phyloP scores from a whole-genome alignment of 2,113 vertebrate genomes.

The Pagrus major region DNA sequence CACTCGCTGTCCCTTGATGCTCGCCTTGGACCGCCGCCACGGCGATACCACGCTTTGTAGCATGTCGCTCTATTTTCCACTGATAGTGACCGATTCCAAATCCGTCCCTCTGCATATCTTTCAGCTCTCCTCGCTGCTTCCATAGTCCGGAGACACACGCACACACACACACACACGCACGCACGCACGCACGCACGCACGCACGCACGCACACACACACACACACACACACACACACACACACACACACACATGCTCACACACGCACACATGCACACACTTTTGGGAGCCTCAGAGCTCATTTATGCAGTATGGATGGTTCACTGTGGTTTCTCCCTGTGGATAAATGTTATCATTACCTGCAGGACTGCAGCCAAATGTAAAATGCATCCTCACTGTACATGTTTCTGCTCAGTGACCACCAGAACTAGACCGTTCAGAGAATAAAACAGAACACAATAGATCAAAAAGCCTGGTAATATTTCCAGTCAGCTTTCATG shows the following conservation, averaged over 20 bases:
- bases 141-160: not conserved
- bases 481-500: constrained; percentile 8
- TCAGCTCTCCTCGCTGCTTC: not conserved
- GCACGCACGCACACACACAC: not conserved
- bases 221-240: constrained; percentile 1
- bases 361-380: not conserved
- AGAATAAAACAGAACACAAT: not conserved
- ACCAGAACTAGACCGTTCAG: not conserved
- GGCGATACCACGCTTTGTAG: constrained; percentile 4
- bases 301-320: constrained; percentile 24
- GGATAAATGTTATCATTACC: constrained; percentile 42
- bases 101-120: constrained; percentile 6
- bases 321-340: constrained; percentile 9
- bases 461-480: constrained; percentile 5
- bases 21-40: constrained; percentile 31
- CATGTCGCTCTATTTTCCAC: constrained; percentile 5
- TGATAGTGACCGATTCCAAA: constrained; percentile 32
- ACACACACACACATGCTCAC: not conserved
- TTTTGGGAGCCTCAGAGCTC: constrained; percentile 28
- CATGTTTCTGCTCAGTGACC: not conserved
- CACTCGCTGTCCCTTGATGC: constrained; percentile 33
- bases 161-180: not conserved
- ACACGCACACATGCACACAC: not conserved
- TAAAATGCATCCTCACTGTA: not conserved
- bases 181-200: not conserved